Percentiles rank a stretch among this genome's conserved stretches.
phyloP scores from a whole-genome alignment of 2,113 vertebrate species.

The Odontophorus gujanensis region DNA sequence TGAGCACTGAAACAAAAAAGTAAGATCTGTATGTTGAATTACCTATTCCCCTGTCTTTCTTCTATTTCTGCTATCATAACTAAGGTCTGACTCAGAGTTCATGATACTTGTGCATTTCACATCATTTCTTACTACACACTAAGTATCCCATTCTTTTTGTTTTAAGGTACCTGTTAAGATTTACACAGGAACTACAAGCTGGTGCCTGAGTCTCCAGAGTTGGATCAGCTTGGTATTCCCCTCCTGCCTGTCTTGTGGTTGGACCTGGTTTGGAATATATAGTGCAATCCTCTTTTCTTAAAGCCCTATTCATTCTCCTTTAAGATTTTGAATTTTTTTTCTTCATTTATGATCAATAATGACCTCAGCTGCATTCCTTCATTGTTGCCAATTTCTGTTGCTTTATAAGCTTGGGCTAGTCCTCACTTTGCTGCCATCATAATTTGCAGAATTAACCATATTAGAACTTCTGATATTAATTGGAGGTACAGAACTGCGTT shows the following conservation, averaged over 20 bases:
- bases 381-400: constrained; percentile 4
- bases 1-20: neutral
- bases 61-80: neutral
- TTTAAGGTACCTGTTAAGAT: neutral
- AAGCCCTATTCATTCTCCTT: neutral
- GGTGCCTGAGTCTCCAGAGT: neutral
- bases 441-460: neutral
- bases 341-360: neutral
- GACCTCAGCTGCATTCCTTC: neutral
- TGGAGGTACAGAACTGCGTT: neutral
- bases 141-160: neutral
- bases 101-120: neutral
- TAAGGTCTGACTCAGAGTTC: neutral
- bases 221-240: neutral
- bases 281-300: neutral
- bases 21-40: neutral
- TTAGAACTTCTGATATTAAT: neutral
- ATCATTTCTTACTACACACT: neutral
- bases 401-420: neutral
- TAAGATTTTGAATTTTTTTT: neutral
- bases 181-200: neutral
- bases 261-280: neutral
- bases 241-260: neutral
- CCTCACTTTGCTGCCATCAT: neutral
- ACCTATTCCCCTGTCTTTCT: neutral